phyloP scores from a whole-genome alignment of 1,140 invertebrate species.

The Halyomorpha halys region DNA sequence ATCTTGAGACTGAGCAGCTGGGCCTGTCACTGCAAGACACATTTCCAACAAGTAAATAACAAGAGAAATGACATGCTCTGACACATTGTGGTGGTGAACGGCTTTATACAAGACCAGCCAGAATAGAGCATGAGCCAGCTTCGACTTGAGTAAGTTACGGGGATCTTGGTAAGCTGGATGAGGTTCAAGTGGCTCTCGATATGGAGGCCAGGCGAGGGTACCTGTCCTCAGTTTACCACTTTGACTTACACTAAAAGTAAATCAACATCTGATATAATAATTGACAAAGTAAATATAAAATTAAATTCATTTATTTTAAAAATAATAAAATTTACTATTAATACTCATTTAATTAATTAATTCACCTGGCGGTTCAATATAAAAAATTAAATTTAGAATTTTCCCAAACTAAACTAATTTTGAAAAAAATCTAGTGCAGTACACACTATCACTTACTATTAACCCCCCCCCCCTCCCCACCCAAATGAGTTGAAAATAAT shows the following conservation, averaged over 20 bases:
- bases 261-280: too few species aligned
- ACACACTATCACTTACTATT: too few species aligned
- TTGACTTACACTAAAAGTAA: conserved; percentile 45
- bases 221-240: conserved; percentile 53
- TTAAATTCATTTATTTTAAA: too few species aligned
- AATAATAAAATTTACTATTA: too few species aligned
- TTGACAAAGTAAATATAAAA: too few species aligned
- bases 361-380: too few species aligned
- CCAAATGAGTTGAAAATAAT: too few species aligned
- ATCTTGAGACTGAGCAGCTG: conserved; percentile 1
- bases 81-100: conserved; percentile 58
- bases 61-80: conserved; percentile 75
- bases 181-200: conserved; percentile 54
- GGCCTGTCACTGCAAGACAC: conserved; percentile 50
- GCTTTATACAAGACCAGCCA: conserved; percentile 76
- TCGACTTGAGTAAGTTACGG: conserved; percentile 54
- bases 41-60: conserved; percentile 79
- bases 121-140: conserved; percentile 74
- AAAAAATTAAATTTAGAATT: too few species aligned
- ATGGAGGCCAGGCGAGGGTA: conserved; percentile 71
- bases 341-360: too few species aligned
- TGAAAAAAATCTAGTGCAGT: too few species aligned
- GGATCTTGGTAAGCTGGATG: conserved; percentile 60
- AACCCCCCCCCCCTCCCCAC: too few species aligned
- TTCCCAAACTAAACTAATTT: too few species aligned